Evolutionary conservation across 2,797 vertebrate species (phyloP).

Genomic region (Halcyon badia): DNA sequence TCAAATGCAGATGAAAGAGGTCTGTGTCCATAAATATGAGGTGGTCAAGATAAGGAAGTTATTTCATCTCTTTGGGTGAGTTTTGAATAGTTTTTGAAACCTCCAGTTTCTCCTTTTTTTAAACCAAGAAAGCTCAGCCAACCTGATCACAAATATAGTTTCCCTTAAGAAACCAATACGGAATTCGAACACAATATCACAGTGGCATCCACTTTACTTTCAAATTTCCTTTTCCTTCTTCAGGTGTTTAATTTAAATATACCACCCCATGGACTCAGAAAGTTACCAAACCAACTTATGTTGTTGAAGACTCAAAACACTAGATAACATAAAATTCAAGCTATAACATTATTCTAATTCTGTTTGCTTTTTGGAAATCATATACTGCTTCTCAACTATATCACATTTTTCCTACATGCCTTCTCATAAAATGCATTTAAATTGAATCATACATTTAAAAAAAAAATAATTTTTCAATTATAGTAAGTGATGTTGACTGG

Average conservation of each 20-base stretch:
- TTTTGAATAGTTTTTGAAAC: neutral
- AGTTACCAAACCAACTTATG: neutral
- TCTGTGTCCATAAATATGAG: neutral
- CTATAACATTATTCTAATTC: neutral
- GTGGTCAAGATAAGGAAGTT: neutral
- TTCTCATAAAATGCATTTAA: neutral
- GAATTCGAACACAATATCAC: neutral
- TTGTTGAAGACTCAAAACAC: neutral
- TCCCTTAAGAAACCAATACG: neutral
- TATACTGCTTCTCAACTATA: neutral
- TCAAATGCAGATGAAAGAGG: neutral
- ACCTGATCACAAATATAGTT: neutral
- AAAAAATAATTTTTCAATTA: neutral
- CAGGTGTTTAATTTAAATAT: neutral
- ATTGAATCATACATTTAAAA: neutral
- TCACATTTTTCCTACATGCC: neutral
- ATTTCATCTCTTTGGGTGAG: neutral
- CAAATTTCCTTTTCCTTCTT: neutral
- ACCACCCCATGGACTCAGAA: neutral
- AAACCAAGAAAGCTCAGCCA: neutral
- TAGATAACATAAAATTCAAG: neutral
- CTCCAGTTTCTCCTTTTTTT: neutral
- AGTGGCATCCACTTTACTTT: neutral
- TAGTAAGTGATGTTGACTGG: neutral
- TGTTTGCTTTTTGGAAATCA: neutral